These are phyloP conservation scores for Tetramorium parvispinum DNA, from an alignment of 1,140 invertebrate species.

Conservation along the genomic window DNA sequence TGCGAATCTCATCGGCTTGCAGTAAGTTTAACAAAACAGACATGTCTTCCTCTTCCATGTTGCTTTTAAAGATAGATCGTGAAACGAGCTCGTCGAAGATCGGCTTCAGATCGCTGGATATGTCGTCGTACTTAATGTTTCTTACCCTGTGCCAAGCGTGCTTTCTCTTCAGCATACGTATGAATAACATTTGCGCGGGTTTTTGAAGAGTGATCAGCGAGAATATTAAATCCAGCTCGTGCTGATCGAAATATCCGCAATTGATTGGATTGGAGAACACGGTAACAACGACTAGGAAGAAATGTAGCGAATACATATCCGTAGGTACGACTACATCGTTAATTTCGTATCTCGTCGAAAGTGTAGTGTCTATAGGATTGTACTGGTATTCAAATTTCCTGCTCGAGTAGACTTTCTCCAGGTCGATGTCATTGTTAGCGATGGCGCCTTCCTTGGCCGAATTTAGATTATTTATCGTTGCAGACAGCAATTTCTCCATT, in stretches of 20 bases:
- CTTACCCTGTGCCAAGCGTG: slow-evolving; percentile 71
- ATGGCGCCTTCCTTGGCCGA: slow-evolving; percentile 72
- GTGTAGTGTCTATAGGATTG: slow-evolving; percentile 48
- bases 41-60: slow-evolving; percentile 62
- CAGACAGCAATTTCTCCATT: slow-evolving; percentile 36
- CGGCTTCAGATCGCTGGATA: slow-evolving; percentile 65
- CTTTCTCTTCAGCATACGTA: slow-evolving; percentile 79
- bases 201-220: slow-evolving; percentile 69
- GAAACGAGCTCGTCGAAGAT: slow-evolving; percentile 72
- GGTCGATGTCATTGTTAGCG: slow-evolving; percentile 73
- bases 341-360: slow-evolving; percentile 71
- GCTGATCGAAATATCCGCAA: slow-evolving; percentile 79
- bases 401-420: slow-evolving; percentile 76
- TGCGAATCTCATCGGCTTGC: slow-evolving; percentile 72
- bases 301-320: slow-evolving; percentile 73
- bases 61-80: slow-evolving; percentile 70
- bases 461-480: slow-evolving; percentile 78
- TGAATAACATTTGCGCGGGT: slow-evolving; percentile 77
- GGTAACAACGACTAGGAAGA: slow-evolving; percentile 70
- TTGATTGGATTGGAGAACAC: slow-evolving; percentile 79
- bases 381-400: slow-evolving; percentile 67
- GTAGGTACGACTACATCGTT: slow-evolving; percentile 67
- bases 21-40: slow-evolving; percentile 74
- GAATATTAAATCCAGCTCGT: slow-evolving; percentile 78
- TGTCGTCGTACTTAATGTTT: slow-evolving; percentile 71